Evolutionary conservation across 2,888 invertebrate genomes (phyloP).

Genomic region (Mechanitis messenoides): DNA sequence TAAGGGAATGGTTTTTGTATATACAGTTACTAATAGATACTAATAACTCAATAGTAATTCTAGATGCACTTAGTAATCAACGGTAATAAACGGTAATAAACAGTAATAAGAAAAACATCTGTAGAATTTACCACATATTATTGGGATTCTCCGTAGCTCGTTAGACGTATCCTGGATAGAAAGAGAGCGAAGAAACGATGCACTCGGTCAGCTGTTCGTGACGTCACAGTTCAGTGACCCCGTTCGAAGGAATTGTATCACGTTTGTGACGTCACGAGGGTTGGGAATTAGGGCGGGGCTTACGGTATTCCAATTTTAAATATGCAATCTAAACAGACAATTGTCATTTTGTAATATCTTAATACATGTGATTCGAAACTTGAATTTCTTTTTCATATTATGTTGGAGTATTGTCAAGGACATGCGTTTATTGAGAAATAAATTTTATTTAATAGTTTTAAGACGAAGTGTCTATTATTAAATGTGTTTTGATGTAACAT

Average conservation of each 20-base stretch:
- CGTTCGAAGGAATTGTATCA: slow-evolving; percentile 37
- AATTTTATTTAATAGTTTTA: background rate
- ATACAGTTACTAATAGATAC: no score
- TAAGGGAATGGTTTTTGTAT: no score
- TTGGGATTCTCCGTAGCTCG: slow-evolving; percentile 7
- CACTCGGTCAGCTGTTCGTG: slow-evolving; percentile 63
- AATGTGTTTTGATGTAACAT: no score
- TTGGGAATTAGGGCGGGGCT: slow-evolving; percentile 29
- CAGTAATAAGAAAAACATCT: slow-evolving; percentile 2
- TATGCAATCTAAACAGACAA: slow-evolving; percentile 13
- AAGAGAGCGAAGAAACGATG: slow-evolving; percentile 36
- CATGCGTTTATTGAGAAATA: background rate
- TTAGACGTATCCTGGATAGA: slow-evolving; percentile 15
- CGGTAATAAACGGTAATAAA: background rate
- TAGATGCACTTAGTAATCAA: no score
- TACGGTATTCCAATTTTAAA: slow-evolving; percentile 24
- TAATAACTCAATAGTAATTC: no score
- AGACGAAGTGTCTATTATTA: no score
- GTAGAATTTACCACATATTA: slow-evolving; percentile 2
- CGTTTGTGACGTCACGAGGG: slow-evolving; percentile 49
- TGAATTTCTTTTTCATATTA: background rate
- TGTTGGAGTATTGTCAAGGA: background rate
- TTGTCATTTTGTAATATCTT: slow-evolving; percentile 2
- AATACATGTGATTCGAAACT: background rate
- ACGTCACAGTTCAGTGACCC: slow-evolving; percentile 67